Conservation (phyloP, 1,140 invertebrate species). For the Heliconius hewitsoni region DNA sequence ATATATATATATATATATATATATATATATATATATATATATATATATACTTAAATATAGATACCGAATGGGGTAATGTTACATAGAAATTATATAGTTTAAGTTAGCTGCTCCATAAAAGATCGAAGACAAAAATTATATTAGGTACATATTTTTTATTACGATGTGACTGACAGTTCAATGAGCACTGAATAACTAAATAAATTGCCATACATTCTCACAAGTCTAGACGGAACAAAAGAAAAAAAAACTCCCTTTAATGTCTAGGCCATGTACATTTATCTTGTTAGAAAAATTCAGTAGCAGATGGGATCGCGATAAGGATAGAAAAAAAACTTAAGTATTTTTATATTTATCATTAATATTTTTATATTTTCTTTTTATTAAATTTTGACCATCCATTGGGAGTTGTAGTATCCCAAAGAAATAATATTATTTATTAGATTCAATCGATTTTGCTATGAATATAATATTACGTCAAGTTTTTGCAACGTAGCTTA, state of each 20-base stretch:
- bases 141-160: slow-evolving; percentile 2
- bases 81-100: no score
- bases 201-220: slow-evolving; percentile 25
- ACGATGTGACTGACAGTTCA: slow-evolving; percentile 20
- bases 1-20: no score
- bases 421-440: not conserved
- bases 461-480: not conserved
- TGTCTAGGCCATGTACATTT: slow-evolving; percentile 19
- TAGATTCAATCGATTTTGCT: not conserved
- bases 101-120: not conserved
- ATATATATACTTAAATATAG: no score
- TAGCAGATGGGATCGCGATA: not conserved
- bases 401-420: no score
- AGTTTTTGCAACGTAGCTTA: not conserved
- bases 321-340: no score
- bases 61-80: no score
- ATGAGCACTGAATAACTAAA: slow-evolving; percentile 17
- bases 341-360: no score
- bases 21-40: no score
- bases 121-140: not conserved
- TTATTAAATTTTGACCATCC: no score
- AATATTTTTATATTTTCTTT: no score
- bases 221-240: slow-evolving; percentile 30
- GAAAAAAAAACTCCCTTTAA: slow-evolving; percentile 6
- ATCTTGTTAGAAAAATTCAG: slow-evolving; percentile 16